These are phyloP conservation scores for Sphaerophoria rueppellii DNA, from an alignment of 2,888 invertebrate species.

Conservation along the genomic window DNA sequence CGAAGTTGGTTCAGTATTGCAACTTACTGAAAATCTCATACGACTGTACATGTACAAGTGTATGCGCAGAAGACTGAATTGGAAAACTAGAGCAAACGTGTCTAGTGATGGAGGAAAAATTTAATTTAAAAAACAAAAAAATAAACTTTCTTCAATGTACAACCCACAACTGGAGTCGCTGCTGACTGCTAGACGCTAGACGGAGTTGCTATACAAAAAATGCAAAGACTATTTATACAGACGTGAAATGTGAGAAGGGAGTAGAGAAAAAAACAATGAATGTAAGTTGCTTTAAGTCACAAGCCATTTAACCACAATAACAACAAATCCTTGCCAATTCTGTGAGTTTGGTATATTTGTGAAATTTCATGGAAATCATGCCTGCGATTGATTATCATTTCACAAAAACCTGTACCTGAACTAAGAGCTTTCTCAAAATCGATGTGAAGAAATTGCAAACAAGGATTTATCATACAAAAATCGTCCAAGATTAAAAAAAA, in stretches of 20 bases:
- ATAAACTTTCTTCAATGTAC: slow-evolving; percentile 64
- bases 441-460: no score
- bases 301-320: slow-evolving; percentile 10
- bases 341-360: slow-evolving; percentile 9
- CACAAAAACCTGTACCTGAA: no score
- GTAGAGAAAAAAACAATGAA: background rate
- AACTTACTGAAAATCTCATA: slow-evolving; percentile 12
- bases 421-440: no score
- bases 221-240: slow-evolving; percentile 20
- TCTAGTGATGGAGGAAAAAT: slow-evolving; percentile 29
- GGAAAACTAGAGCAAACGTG: slow-evolving; percentile 71
- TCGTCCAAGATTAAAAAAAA: no score
- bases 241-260: slow-evolving; percentile 5
- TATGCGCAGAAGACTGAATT: slow-evolving; percentile 54
- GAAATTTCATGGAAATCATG: background rate
- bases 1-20: slow-evolving; percentile 12
- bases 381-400: no score
- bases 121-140: slow-evolving; percentile 49
- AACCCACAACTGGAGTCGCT: slow-evolving; percentile 27
- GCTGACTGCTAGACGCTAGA: background rate
- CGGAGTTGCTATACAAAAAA: slow-evolving; percentile 54
- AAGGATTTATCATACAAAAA: no score
- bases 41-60: slow-evolving; percentile 48
- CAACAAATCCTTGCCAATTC: background rate
- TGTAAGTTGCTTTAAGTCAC: slow-evolving; percentile 6